Base-by-base conservation (phyloP, 1,140 invertebrate genomes). In the Asbolus verrucosus region DNA sequence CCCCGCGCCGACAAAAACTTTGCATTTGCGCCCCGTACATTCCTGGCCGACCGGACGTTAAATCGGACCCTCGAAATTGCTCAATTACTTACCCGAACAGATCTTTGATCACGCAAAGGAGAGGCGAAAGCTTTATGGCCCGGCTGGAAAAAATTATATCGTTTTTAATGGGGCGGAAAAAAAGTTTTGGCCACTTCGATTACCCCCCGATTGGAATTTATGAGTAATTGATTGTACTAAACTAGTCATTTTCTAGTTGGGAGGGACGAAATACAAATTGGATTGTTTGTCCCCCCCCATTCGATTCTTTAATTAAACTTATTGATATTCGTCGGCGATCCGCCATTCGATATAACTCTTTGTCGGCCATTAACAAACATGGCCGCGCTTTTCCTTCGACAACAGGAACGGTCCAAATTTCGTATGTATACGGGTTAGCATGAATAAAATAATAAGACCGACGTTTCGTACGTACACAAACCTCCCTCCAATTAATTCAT, bases 11-110 rank as follows among this genome's bases (percentile, higher is more conserved):
- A n/a, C n/a, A n/a, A 54, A 54, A 54, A 54, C 46, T 54, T 54
- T 46, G 41, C 46, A 27, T 54, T 54, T 54, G n/a, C 46, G 19
- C 21, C 46, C 27, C 1, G 21, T 54, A 14, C 11, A 21, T 27
- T n/a, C n/a, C n/a, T n/a, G 21, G 11, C 39, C 39, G 13, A 16
- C 46, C 46, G 46, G 46, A 54, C 27, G 46, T 27, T 54, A 54
- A 54, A 54, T 54, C 46, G 46, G 46, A 54, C 46, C 46, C 46
- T 54, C 18, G 46, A 54, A 54, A 54, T 54, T 54, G 46, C 46
- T 54, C 46, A 54, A 54, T 54, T 54, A 54, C 46, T 54, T 54
- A 54, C 46, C 11, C 46, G 46, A 54, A 54, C 21, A 54, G 46
- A 54, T 54, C 46, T 54, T 54, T 54, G 46, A 54, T 54, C 46